These are phyloP conservation scores for Taenioides sp. DNA, from an alignment of 2,797 vertebrate genomes.

Conservation along the genomic window DNA sequence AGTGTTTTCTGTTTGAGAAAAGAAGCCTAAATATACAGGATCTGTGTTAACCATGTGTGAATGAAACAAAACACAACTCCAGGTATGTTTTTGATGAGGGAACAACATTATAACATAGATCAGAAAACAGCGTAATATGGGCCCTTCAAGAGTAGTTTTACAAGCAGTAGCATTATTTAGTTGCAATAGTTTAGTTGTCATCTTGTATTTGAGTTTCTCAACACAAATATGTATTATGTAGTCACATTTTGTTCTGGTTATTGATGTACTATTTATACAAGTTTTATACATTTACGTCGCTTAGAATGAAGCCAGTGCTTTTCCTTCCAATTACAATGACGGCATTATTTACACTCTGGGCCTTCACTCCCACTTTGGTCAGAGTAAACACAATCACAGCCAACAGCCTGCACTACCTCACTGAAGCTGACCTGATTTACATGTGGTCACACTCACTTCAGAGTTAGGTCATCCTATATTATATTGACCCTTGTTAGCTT, in stretches of 20 bases:
- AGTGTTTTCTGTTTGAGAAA: too few species aligned
- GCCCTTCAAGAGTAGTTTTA: too few species aligned
- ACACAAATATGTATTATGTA: neutral
- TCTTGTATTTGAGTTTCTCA: neutral
- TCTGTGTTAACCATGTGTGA: too few species aligned
- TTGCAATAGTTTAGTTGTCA: neutral
- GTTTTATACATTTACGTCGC: neutral
- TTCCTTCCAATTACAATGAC: conserved; percentile 47
- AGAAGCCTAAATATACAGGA: too few species aligned
- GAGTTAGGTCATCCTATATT: too few species aligned
- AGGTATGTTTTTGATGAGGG: too few species aligned
- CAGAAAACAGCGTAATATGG: too few species aligned
- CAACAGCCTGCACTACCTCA: neutral
- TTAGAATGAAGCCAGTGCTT: conserved; percentile 25
- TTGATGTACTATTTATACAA: neutral
- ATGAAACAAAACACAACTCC: too few species aligned
- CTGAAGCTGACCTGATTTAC: neutral
- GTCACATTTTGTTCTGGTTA: neutral
- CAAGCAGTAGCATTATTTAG: neutral
- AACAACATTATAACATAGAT: too few species aligned
- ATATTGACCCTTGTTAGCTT: too few species aligned
- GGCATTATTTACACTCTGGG: conserved; percentile 35
- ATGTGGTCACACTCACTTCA: conserved; percentile 5
- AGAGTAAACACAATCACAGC: conserved; percentile 11
- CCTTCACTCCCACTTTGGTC: neutral